phyloP scores from a whole-genome alignment of 1,140 invertebrate species.

The Procambarus clarkii region DNA sequence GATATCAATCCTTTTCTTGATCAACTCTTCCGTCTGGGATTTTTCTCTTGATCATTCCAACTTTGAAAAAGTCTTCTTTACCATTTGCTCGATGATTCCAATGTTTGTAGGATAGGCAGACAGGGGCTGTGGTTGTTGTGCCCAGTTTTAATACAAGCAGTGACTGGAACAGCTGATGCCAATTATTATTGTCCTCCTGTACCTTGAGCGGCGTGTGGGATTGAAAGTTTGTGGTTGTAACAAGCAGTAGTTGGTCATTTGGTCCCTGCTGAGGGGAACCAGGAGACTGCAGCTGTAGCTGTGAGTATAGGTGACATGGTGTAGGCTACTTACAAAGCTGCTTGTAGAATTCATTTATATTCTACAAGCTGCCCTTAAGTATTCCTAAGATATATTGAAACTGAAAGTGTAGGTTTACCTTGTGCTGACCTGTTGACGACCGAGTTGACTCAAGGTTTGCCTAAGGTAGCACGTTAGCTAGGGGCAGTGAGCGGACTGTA shows the following conservation, averaged over 20 bases:
- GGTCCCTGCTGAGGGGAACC: constrained; percentile 44
- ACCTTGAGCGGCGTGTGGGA: constrained; percentile 58
- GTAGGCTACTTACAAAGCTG: constrained; percentile 44
- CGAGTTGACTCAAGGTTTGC: constrained; percentile 33
- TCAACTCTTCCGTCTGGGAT: constrained; percentile 51
- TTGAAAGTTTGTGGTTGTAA: constrained; percentile 29
- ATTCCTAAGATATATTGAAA: constrained; percentile 37
- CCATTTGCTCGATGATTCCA: constrained; percentile 67
- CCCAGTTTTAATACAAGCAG: constrained; percentile 66
- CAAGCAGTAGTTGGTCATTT: constrained; percentile 21
- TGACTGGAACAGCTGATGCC: constrained; percentile 67
- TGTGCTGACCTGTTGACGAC: constrained; percentile 34
- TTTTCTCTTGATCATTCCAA: constrained; percentile 70
- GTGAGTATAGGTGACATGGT: constrained; percentile 57
- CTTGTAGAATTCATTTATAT: constrained; percentile 9
- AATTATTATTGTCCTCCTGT: constrained; percentile 66
- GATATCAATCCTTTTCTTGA: constrained; percentile 67
- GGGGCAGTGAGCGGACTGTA: constrained; percentile 65
- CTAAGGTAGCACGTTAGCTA: constrained; percentile 46
- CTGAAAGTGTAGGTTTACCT: constrained; percentile 43
- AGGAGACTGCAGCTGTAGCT: constrained; percentile 68
- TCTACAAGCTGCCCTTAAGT: constrained; percentile 29
- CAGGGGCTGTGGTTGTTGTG: constrained; percentile 68
- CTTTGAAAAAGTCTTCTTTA: constrained; percentile 64
- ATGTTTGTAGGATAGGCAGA: constrained; percentile 69